Evolutionary conservation across 2,797 vertebrate genomes (phyloP), one percentile per base, ranked within the genome.

Genomic region (Trachops cirrhosus): DNA sequence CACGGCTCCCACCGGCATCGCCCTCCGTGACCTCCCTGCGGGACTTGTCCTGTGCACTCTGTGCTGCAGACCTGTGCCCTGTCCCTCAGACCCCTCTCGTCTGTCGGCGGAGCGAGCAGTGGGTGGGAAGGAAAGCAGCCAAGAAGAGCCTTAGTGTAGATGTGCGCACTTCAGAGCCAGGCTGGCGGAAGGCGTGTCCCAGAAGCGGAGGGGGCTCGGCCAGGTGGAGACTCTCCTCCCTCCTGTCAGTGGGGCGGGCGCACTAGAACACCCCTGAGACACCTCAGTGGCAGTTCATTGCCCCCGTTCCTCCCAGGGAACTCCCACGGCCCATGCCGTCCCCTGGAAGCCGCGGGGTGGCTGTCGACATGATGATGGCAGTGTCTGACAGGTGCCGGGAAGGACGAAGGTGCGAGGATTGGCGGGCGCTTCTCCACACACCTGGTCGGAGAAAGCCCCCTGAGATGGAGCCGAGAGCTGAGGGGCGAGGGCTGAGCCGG

Each of bases 1-100:
- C 16, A 3, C 9, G 8, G 39, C 6, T 19, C 39, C 22, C 37
- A 3, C 0, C 0, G 15, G 16, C 6, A 2, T 26, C 2, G 2
- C 15, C 18, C 32, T 68, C 5, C 44, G 3, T 22, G 34, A 18
- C 3, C 21, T 24, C 22, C 54, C 24, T 26, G 54, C 24, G 3
- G 54, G 10, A 26, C 54, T 26, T 9, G 54, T 10, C 21, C 54
- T 7, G 32, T 14, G 11, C 3, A 11, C 15, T 64, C 11, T 93
- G 9, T 29, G 24, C 14, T n/a, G n/a, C 16, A 44, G 50, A 16
- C 46, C 46, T 16, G 46, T 48, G 46, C 46, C 12, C 11, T 2
- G 46, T 46, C 41, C 64, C 52, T 54, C 18, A 64, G 44, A n/a
- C 11, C 1, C 39, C 22, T 73, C 3, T 75, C 26, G 3, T 77